Conservation (phyloP, 2,888 invertebrate species). For the Stramonita haemastoma region DNA sequence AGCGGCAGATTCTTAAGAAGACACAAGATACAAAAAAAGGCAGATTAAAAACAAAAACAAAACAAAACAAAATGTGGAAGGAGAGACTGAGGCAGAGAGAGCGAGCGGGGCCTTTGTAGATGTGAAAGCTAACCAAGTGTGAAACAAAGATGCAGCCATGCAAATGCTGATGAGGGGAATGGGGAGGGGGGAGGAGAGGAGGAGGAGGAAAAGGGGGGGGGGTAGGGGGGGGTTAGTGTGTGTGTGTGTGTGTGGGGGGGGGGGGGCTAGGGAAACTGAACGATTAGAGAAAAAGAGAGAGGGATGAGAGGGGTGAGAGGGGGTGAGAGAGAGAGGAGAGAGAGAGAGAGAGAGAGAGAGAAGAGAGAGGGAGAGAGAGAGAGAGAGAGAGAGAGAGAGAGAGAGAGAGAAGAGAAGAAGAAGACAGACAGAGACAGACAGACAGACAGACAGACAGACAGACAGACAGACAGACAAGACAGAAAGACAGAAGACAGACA, state of each 20-base stretch:
- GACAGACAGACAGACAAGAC: neutral
- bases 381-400: neutral
- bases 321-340: neutral
- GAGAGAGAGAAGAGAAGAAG: neutral
- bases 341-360: neutral
- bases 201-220: neutral
- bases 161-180: neutral
- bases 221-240: too few species aligned
- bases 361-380: neutral
- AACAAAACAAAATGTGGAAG: too few species aligned
- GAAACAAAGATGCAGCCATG: neutral
- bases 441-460: conserved; percentile 24
- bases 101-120: conserved; percentile 2
- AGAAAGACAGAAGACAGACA: neutral
- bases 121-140: conserved; percentile 20
- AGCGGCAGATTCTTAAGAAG: too few species aligned
- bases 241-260: too few species aligned
- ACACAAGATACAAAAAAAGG: too few species aligned
- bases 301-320: too few species aligned
- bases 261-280: too few species aligned
- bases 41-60: too few species aligned
- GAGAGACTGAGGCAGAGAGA: neutral
- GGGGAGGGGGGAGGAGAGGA: neutral
- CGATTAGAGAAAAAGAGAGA: too few species aligned
- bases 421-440: neutral